phyloP scores from a whole-genome alignment of 2,797 vertebrate species.

The Acridotheres tristis region DNA sequence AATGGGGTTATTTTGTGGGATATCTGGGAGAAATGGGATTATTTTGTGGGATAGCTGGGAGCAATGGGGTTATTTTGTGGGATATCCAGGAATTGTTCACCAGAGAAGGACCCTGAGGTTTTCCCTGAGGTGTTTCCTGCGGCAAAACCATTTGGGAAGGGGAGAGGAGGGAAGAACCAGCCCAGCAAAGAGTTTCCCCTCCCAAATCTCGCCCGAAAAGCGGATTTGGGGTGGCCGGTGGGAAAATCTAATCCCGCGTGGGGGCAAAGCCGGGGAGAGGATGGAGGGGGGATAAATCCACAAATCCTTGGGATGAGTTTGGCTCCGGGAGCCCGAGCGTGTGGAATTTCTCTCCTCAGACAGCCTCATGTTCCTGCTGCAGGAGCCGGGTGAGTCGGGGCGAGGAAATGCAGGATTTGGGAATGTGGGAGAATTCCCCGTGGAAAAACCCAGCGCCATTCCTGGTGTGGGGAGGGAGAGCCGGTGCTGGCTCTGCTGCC shows the following conservation, averaged over 20 bases:
- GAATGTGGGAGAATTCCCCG: fast-evolving
- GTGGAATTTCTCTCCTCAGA: not conserved
- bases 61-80: no score
- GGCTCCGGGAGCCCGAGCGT: no score
- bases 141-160: no score
- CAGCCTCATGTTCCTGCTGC: constrained; percentile 13
- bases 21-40: no score
- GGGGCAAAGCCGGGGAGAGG: not conserved
- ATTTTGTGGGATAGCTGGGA: no score
- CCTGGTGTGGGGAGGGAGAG: not conserved
- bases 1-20: no score
- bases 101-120: no score
- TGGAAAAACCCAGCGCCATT: fast-evolving
- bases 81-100: no score
- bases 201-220: no score
- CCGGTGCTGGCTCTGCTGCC: not conserved
- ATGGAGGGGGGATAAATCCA: not conserved
- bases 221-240: not conserved
- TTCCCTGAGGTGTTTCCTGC: no score
- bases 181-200: no score
- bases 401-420: fast-evolving
- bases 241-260: not conserved
- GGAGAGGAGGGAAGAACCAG: no score
- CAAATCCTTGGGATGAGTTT: not conserved
- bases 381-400: not conserved